Percentiles rank a stretch among this genome's conserved stretches.
These are phyloP conservation scores for Dryadula phaetusa DNA, from an alignment of 2,888 invertebrate genomes.

Conservation along the genomic window DNA sequence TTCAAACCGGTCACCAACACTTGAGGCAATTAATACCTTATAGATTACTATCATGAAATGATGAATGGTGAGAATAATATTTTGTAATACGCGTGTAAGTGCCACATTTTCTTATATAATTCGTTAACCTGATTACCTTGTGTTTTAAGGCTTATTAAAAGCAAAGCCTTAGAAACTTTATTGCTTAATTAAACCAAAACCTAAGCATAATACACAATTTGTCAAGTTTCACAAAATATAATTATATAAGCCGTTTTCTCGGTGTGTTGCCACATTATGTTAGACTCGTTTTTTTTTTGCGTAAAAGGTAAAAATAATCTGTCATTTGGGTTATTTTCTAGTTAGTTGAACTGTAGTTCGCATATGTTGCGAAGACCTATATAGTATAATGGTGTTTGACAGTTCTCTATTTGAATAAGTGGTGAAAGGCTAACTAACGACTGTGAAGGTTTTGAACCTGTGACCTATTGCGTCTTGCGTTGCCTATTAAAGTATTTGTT, in stretches of 20 bases:
- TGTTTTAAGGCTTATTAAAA: constrained; percentile 31
- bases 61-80: constrained; percentile 35
- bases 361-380: background rate
- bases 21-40: background rate
- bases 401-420: background rate
- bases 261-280: constrained; percentile 15
- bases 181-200: constrained; percentile 35
- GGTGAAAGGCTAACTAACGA: constrained; percentile 12
- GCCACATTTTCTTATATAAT: constrained; percentile 29
- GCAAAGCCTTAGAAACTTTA: constrained; percentile 32
- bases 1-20: constrained; percentile 11
- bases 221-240: constrained; percentile 27
- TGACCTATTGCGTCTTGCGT: constrained; percentile 14
- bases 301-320: constrained; percentile 21
- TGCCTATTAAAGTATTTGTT: background rate
- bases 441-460: constrained; percentile 1
- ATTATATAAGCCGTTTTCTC: constrained; percentile 31
- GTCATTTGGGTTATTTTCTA: constrained; percentile 13
- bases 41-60: constrained; percentile 14
- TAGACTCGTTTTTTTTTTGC: constrained; percentile 18
- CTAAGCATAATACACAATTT: constrained; percentile 21
- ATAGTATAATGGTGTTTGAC: constrained; percentile 8
- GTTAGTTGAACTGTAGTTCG: constrained; percentile 1
- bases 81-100: constrained; percentile 30
- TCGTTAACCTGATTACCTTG: constrained; percentile 23